Evolutionary conservation across 2,888 invertebrate species (phyloP).

Genomic region (Copidosoma aretas): DNA sequence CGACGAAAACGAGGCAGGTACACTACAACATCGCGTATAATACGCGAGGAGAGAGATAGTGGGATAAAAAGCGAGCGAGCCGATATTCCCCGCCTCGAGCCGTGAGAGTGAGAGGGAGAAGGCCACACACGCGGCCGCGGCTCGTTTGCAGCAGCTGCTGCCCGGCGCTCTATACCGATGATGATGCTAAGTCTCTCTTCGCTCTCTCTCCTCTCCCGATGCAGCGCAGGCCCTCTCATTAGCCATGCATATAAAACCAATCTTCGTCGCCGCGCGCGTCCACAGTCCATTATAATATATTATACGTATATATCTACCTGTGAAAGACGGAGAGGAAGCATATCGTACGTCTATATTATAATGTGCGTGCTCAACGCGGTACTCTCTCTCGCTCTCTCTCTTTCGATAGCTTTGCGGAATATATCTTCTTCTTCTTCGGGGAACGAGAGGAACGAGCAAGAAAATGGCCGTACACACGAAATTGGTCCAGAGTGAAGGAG

Average conservation of each 20-base stretch:
- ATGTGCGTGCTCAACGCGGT: constrained; percentile 17
- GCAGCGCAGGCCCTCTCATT: constrained; percentile 17
- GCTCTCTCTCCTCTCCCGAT: neutral
- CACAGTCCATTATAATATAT: neutral
- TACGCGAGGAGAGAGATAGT: constrained; percentile 19
- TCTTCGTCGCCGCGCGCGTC: constrained; percentile 16
- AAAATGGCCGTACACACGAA: constrained; percentile 11
- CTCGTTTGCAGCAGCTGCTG: neutral
- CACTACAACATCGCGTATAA: too few species aligned
- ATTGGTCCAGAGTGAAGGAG: constrained; percentile 24
- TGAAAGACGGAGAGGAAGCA: neutral
- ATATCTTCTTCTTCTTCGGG: constrained; percentile 5
- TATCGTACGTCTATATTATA: constrained; percentile 37
- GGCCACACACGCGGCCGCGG: constrained; percentile 37
- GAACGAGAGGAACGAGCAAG: constrained; percentile 39
- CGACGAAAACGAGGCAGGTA: neutral
- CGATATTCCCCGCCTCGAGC: neutral
- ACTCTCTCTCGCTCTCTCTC: neutral
- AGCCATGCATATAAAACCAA: constrained; percentile 31
- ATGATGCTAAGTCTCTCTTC: too few species aligned
- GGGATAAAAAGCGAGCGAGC: constrained; percentile 1
- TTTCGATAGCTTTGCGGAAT: neutral
- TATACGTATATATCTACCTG: neutral
- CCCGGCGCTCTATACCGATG: too few species aligned
- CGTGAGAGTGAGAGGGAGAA: constrained; percentile 14